A percentile compares a stretch with the other conserved stretches of the same genome.
Evolutionary conservation across 2,113 vertebrate genomes (phyloP).

Genomic region (Ptychochromis oligacanthus): DNA sequence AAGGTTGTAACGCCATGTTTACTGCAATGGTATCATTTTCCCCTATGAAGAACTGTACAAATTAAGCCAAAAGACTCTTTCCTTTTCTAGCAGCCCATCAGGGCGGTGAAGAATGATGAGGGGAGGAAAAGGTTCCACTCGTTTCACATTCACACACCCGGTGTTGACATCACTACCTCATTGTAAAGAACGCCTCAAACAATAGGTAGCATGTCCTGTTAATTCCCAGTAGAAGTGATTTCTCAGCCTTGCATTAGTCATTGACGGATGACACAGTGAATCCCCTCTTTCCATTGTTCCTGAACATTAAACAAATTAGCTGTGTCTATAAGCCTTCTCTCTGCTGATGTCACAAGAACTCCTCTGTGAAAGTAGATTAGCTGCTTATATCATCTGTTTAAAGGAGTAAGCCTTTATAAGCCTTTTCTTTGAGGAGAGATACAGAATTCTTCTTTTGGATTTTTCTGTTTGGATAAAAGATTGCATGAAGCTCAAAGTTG

Average conservation of each 20-base stretch:
- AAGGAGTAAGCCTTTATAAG: conserved; percentile 31
- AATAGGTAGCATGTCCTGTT: conserved; percentile 31
- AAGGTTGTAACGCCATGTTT: not conserved
- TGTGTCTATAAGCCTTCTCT: conserved; percentile 28
- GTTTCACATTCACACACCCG: not conserved
- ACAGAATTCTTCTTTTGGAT: conserved; percentile 12
- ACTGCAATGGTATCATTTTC: not conserved
- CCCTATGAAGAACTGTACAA: not conserved
- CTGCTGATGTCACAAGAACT: conserved; percentile 51
- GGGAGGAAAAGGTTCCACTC: conserved; percentile 9
- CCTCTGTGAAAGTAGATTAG: conserved; percentile 44
- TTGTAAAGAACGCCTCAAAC: conserved; percentile 16
- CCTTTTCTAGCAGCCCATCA: not conserved
- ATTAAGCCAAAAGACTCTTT: not conserved
- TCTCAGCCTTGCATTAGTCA: conserved; percentile 46
- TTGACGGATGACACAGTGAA: conserved; percentile 60
- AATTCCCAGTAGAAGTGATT: conserved; percentile 48
- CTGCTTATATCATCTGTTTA: conserved; percentile 43
- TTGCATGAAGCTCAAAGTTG: not conserved
- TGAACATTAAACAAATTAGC: conserved; percentile 61
- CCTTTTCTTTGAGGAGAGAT: conserved; percentile 16
- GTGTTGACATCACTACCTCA: conserved; percentile 29
- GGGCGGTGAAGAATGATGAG: not conserved
- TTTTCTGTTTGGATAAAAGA: conserved; percentile 32
- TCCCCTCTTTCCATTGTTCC: conserved; percentile 43